Percentiles rank a stretch among this genome's conserved stretches.
These are phyloP conservation scores for Cyprinodon brontotheroides DNA, from an alignment of 2,113 vertebrate species.

Conservation along the genomic window DNA sequence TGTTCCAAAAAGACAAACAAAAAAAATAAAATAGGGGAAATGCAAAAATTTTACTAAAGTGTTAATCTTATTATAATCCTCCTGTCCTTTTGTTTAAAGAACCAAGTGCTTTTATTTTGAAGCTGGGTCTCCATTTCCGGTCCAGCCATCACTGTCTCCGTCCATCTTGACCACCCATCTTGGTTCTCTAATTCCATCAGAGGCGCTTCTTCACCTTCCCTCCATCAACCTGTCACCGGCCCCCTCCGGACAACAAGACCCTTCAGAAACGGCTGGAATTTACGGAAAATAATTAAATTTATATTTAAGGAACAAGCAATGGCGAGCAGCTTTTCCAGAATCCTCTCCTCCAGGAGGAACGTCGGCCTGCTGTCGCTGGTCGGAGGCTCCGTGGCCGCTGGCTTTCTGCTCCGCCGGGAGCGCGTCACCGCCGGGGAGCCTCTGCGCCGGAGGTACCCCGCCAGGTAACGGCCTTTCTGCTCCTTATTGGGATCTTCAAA, in stretches of 20 bases:
- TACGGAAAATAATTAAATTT: neutral
- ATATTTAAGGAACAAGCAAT: slow-evolving; percentile 59
- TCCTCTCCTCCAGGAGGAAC: slow-evolving; percentile 80
- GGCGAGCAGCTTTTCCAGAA: slow-evolving; percentile 88
- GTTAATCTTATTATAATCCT: neutral
- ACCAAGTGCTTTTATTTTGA: slow-evolving; percentile 46
- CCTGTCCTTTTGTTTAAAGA: neutral
- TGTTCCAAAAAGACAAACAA: neutral
- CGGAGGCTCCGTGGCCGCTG: slow-evolving; percentile 87
- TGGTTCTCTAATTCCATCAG: slow-evolving; percentile 38
- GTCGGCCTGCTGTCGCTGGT: slow-evolving; percentile 86
- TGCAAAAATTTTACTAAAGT: neutral
- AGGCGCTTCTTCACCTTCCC: slow-evolving; percentile 24
- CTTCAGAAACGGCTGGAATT: neutral
- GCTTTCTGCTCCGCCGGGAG: slow-evolving; percentile 85
- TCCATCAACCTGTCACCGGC: slow-evolving; percentile 7
- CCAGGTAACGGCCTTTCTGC: slow-evolving; percentile 80
- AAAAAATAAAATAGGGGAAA: neutral
- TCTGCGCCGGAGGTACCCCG: slow-evolving; percentile 87
- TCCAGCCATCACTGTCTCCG: fast-evolving
- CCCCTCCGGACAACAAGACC: neutral
- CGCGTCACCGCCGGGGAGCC: slow-evolving; percentile 78
- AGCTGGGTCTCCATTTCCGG: neutral
- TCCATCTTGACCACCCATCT: slow-evolving; percentile 17
- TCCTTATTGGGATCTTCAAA: neutral